A percentile compares a stretch with the other conserved stretches of the same genome.
Evolutionary conservation across 2,888 invertebrate species (phyloP).

Genomic region (Oegoconia quadripuncta): DNA sequence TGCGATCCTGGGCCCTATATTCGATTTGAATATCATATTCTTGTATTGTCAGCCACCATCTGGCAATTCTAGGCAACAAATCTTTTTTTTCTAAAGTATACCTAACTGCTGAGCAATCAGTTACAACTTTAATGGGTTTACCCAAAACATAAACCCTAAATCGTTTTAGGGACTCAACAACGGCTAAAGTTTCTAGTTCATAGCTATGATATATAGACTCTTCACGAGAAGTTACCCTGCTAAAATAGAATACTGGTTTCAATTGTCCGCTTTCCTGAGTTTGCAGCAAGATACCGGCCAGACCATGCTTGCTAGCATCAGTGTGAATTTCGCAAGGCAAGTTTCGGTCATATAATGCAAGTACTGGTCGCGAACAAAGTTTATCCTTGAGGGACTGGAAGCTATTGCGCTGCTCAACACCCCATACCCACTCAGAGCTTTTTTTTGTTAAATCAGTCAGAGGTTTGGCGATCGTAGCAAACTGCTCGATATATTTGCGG

Average conservation of each 20-base stretch:
- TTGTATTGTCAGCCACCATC: conserved; percentile 11
- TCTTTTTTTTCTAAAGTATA: conserved; percentile 4
- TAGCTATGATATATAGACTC: conserved; percentile 14
- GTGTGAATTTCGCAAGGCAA: conserved; percentile 30
- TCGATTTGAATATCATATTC: conserved; percentile 9
- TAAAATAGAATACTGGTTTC: conserved; percentile 29
- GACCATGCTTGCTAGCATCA: conserved; percentile 29
- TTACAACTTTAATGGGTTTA: conserved; percentile 7
- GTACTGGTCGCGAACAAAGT: conserved; percentile 21
- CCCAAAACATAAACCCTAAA: conserved; percentile 12
- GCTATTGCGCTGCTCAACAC: conserved; percentile 17
- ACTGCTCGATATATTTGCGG: conserved; percentile 22
- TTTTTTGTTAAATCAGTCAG: conserved; percentile 21
- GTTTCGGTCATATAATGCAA: conserved; percentile 24
- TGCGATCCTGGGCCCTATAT: conserved; percentile 6
- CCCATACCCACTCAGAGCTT: conserved; percentile 17
- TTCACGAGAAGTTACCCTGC: conserved; percentile 18
- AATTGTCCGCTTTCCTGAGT: conserved; percentile 5
- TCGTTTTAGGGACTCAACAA: conserved; percentile 21
- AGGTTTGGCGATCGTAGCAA: conserved; percentile 18
- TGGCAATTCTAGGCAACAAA: conserved; percentile 10
- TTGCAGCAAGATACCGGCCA: conserved; percentile 31
- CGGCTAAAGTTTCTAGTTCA: conserved; percentile 40
- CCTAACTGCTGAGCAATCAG: not conserved
- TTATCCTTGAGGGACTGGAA: conserved; percentile 21